A percentile compares a stretch with the other conserved stretches of the same genome.
Evolutionary conservation across 2,888 invertebrate species (phyloP).

Genomic region (Nephrotoma flavescens): DNA sequence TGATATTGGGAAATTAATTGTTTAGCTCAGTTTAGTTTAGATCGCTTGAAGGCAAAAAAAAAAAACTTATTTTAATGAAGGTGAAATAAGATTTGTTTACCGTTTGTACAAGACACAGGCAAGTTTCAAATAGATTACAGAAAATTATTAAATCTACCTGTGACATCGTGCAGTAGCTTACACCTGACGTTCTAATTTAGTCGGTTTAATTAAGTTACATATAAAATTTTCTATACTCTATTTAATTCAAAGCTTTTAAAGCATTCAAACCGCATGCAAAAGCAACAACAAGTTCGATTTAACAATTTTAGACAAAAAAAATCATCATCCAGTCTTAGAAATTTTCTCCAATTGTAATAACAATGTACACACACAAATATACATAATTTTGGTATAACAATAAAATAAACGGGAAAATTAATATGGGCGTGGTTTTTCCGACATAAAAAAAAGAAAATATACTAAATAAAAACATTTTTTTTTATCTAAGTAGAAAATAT

Average conservation of each 20-base stretch:
- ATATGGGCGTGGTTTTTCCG: conserved; percentile 2
- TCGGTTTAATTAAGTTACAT: too few species aligned
- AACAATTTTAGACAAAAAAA: not conserved
- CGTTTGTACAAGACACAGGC: too few species aligned
- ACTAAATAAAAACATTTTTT: not conserved
- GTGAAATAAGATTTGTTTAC: not conserved
- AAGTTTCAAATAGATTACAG: too few species aligned
- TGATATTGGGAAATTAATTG: not conserved
- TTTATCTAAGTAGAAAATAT: not conserved
- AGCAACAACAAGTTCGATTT: not conserved
- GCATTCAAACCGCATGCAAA: too few species aligned
- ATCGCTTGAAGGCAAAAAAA: not conserved
- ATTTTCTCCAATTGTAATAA: not conserved
- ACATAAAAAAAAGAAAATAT: not conserved
- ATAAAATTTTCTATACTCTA: not conserved
- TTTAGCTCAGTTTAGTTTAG: not conserved
- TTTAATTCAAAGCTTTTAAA: not conserved
- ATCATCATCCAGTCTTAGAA: not conserved
- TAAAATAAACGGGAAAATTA: not conserved
- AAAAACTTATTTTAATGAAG: not conserved
- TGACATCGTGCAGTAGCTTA: too few species aligned
- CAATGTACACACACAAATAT: not conserved
- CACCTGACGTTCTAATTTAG: too few species aligned
- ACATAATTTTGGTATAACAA: not conserved
- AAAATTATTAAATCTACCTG: too few species aligned